Evolutionary conservation across 2,888 invertebrate species (phyloP), one percentile per base, ranked within the genome.

Genomic region (Scrobipalpa atriplicella): DNA sequence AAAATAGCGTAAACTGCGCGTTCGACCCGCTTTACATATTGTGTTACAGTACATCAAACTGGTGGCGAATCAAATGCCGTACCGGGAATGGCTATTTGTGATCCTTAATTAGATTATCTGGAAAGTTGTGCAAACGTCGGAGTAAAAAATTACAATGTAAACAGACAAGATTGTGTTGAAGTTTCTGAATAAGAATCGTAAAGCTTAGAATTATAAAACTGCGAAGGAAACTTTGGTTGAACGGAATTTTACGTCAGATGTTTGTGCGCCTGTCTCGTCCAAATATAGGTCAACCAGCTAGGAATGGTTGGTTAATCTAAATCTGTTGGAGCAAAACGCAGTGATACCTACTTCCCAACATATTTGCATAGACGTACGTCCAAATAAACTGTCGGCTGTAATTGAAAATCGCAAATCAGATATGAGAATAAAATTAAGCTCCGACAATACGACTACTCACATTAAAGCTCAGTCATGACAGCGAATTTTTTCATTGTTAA

Each of bases 1-100:
- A 89, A 87, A 92, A 92, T 91, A 92, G 91, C 86, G 86, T 88
- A 86, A 90, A 90, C 88, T 84, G 83, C 80, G 84, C 86, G 82
- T 80, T 84, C 82, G 83, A 77, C 78, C 76, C 75, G 79, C 77
- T 82, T 79, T 79, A 76, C 84, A 89, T 89, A 92, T 91, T 90
- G 89, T 90, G 84, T 92, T 91, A 92, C 91, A 89, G 78, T 65
- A 52, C 62, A 66, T 60, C 63, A 51, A 52, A 56, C 43, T 16
- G 54, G 21, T 2, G 21, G 54, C 54, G 21, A 56, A 21, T 56
- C 21, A 13, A 11, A 56, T 21, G 21, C 29, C 54, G 54, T 56
- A 56, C 21, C 54, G 54, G 29, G 54, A 21, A 29, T 21, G 3
- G 16, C 52, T 52, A 47, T 47, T 47, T 47, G n/a, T 47, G 47